Base-by-base conservation (phyloP, 2,888 invertebrate species). In the Apeira syringaria region DNA sequence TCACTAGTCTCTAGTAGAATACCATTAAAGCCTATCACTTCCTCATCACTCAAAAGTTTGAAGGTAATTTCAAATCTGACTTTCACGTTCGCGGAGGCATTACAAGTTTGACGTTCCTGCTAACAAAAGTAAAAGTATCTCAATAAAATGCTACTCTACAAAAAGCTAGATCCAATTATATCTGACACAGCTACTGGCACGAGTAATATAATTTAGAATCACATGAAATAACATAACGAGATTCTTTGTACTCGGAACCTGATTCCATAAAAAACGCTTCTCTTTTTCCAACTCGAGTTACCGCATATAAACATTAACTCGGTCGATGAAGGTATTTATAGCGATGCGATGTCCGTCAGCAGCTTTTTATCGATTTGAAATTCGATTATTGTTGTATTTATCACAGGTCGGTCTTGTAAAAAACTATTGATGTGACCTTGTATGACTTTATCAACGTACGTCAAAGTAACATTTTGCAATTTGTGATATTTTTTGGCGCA, bases 71-170 rank as follows among this genome's bases (percentile, higher is more conserved):
- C 20, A 20, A 20, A 20, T 7, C 20, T 20, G 20, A 17, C 35
- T 35, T 35, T 35, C 35, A 17, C 35, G n/a, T 1, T 5, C n/a
- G n/a, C n/a, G n/a, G 24, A 35, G 18, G 26, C 9, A n/a, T n/a
- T n/a, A n/a, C n/a, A 26, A 34, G 17, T 3, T 26, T 8, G n/a
- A 26, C n/a, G 1, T 15, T 3, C 24, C 6, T 3, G 5, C 5
- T 27, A 12, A n/a, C 22, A 44, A 44, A 44, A 44, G 44, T 44
- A 44, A 44, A 38, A 44, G 33, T 13, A 27, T 32, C n/a, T 38
- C 29, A 5, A 30, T 29, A 39, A 30, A 38, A 39, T 35, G 38
- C 30, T n/a, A 27, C 25, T 31, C 18, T 22, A 22, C n/a, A 25
- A 13, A 25, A 26, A 37, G 34, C 26, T 33, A 45, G 9, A 29